Evolutionary conservation across 2,888 invertebrate species (phyloP).

Genomic region (Drosophila bunnanda): DNA sequence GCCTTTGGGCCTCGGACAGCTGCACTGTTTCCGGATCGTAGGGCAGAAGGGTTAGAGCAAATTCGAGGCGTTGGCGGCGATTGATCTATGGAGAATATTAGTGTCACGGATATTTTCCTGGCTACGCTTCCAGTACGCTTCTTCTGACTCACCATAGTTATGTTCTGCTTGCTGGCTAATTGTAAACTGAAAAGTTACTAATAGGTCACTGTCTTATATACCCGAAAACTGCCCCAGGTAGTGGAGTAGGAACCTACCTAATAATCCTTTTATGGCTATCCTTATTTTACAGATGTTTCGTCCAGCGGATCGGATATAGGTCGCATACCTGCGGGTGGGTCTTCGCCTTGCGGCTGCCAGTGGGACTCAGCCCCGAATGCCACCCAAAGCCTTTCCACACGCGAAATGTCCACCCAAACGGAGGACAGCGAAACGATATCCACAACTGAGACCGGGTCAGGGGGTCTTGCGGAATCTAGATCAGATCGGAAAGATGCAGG

Average conservation of each 20-base stretch:
- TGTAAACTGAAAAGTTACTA: slow-evolving; percentile 45
- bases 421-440: not conserved
- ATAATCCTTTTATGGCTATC: slow-evolving; percentile 29
- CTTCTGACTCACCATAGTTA: slow-evolving; percentile 56
- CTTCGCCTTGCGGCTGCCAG: slow-evolving; percentile 32
- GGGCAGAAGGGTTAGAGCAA: slow-evolving; percentile 60
- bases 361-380: not conserved
- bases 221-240: slow-evolving; percentile 45
- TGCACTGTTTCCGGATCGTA: slow-evolving; percentile 45
- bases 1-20: slow-evolving; percentile 47
- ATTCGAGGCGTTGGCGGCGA: slow-evolving; percentile 68
- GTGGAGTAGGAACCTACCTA: not conserved
- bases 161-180: slow-evolving; percentile 44
- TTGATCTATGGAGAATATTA: slow-evolving; percentile 33
- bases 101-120: not conserved
- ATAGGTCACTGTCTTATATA: slow-evolving; percentile 52
- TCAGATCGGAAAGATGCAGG: not conserved
- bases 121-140: not conserved
- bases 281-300: slow-evolving; percentile 51
- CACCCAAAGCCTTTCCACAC: not conserved
- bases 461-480: not conserved
- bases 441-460: not conserved
- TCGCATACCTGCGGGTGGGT: slow-evolving; percentile 51
- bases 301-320: not conserved
- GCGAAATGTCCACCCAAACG: not conserved